Evolutionary conservation across 2,797 vertebrate species (phyloP).

Genomic region (Parotocinclus haroldoi): DNA sequence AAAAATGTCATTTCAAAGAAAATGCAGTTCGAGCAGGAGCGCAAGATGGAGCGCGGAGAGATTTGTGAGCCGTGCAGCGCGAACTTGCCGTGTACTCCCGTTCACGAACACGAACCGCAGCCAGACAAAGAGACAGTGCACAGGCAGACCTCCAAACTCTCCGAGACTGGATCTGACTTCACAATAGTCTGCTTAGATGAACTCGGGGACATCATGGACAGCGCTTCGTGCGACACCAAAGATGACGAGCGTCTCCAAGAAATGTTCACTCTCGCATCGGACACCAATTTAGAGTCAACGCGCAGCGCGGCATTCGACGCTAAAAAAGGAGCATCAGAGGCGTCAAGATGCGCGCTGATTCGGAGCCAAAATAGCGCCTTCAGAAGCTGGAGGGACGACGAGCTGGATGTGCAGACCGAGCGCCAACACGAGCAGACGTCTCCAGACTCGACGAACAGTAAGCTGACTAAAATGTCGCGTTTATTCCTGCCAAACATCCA

Average conservation of each 20-base stretch:
- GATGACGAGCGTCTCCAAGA: slow-evolving; percentile 61
- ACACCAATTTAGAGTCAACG: slow-evolving; percentile 58
- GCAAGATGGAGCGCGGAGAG: slow-evolving; percentile 95
- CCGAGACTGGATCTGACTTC: slow-evolving; percentile 77
- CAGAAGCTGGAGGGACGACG: slow-evolving; percentile 89
- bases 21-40: slow-evolving; percentile 94
- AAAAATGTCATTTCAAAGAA: slow-evolving; percentile 97
- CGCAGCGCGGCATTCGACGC: slow-evolving; percentile 74
- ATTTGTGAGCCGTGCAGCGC: slow-evolving; percentile 70
- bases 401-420: slow-evolving; percentile 75
- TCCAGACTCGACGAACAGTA: slow-evolving; percentile 47
- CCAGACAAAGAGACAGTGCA: slow-evolving; percentile 64
- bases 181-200: slow-evolving; percentile 75
- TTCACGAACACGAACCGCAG: slow-evolving; percentile 59
- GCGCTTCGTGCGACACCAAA: slow-evolving; percentile 72
- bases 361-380: slow-evolving; percentile 96
- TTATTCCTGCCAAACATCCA: slow-evolving; percentile 92
- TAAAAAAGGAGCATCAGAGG: slow-evolving; percentile 81
- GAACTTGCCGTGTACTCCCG: slow-evolving; percentile 45
- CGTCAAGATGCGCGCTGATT: slow-evolving; percentile 81
- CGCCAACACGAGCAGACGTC: slow-evolving; percentile 59
- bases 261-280: slow-evolving; percentile 42
- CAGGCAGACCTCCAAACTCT: slow-evolving; percentile 77
- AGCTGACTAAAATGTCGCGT: slow-evolving; percentile 88
- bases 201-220: slow-evolving; percentile 67